Percentiles rank a stretch among this genome's conserved stretches.
Evolutionary conservation across 2,113 vertebrate genomes (phyloP).

Genomic region (Ochotona curzoniae): DNA sequence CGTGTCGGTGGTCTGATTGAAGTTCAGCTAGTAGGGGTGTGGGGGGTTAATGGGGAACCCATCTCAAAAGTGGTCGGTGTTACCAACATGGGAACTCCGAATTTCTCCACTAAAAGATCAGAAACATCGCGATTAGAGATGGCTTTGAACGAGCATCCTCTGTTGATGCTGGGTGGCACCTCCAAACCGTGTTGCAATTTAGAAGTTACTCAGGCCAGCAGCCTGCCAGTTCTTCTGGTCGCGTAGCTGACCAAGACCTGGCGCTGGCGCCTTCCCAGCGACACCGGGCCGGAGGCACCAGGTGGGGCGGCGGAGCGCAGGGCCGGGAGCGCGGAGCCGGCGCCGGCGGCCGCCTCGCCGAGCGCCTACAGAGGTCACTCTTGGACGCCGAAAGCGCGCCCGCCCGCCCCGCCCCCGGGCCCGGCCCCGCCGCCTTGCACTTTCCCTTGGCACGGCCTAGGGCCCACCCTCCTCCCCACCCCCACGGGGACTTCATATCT

Average conservation of each 20-base stretch:
- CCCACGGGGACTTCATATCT: slow-evolving; percentile 55
- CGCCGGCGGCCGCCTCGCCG: slow-evolving; percentile 15
- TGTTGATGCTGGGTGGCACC: background rate
- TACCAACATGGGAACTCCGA: background rate
- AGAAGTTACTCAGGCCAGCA: background rate
- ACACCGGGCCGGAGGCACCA: background rate
- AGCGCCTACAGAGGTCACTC: slow-evolving; percentile 89
- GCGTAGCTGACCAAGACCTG: background rate
- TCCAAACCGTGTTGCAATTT: background rate
- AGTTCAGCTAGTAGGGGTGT: slow-evolving; percentile 48
- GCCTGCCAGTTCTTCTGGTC: background rate
- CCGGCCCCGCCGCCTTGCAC: background rate
- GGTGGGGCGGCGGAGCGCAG: background rate
- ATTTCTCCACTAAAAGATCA: background rate
- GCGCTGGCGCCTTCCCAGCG: background rate
- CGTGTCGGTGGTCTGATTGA: slow-evolving; percentile 20
- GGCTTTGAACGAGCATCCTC: background rate
- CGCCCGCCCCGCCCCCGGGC: slow-evolving; percentile 40
- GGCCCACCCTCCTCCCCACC: background rate
- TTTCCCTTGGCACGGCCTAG: slow-evolving; percentile 70
- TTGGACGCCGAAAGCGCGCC: slow-evolving; percentile 78
- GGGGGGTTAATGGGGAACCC: too few relatives aligned
- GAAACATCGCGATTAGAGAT: background rate
- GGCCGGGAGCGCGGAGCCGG: background rate
- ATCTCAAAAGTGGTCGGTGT: background rate